Evolutionary conservation across 2,888 invertebrate genomes (phyloP).

Genomic region (Unio pictorum): DNA sequence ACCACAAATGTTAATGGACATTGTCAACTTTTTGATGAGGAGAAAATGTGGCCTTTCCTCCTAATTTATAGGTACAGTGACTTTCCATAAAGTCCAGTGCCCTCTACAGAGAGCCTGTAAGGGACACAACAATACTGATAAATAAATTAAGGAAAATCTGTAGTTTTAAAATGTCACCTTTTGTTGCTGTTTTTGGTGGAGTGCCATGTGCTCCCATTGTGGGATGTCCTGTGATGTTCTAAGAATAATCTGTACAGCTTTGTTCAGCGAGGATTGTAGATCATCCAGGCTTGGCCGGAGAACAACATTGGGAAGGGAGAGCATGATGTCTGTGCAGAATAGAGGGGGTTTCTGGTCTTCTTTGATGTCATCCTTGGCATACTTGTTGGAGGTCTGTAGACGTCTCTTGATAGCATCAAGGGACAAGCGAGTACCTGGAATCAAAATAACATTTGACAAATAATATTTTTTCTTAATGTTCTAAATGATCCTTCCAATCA

Average conservation of each 20-base stretch:
- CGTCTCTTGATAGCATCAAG: slow-evolving; percentile 71
- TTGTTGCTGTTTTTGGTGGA: slow-evolving; percentile 68
- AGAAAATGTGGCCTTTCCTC: too few species aligned
- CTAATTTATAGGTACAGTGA: too few species aligned
- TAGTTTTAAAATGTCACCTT: slow-evolving; percentile 44
- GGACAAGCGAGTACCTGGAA: slow-evolving; percentile 67
- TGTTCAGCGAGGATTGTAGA: slow-evolving; percentile 87
- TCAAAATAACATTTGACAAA: slow-evolving; percentile 2
- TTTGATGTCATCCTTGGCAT: slow-evolving; percentile 57
- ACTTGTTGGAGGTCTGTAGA: slow-evolving; percentile 67
- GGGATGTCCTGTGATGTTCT: slow-evolving; percentile 91
- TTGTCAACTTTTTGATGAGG: too few species aligned
- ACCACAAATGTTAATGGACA: too few species aligned
- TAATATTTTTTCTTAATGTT: not conserved
- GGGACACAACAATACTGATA: too few species aligned
- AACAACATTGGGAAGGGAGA: slow-evolving; percentile 90
- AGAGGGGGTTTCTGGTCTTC: slow-evolving; percentile 72
- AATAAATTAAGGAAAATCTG: too few species aligned
- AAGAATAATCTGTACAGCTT: slow-evolving; percentile 87
- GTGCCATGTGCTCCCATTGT: slow-evolving; percentile 86
- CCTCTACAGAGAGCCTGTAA: too few species aligned
- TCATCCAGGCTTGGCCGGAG: slow-evolving; percentile 92
- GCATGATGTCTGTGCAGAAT: slow-evolving; percentile 85
- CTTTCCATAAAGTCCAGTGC: too few species aligned
- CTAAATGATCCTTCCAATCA: too few species aligned